Evolutionary conservation across 2,113 vertebrate species (phyloP).

Genomic region (Myiozetetes cayanensis): DNA sequence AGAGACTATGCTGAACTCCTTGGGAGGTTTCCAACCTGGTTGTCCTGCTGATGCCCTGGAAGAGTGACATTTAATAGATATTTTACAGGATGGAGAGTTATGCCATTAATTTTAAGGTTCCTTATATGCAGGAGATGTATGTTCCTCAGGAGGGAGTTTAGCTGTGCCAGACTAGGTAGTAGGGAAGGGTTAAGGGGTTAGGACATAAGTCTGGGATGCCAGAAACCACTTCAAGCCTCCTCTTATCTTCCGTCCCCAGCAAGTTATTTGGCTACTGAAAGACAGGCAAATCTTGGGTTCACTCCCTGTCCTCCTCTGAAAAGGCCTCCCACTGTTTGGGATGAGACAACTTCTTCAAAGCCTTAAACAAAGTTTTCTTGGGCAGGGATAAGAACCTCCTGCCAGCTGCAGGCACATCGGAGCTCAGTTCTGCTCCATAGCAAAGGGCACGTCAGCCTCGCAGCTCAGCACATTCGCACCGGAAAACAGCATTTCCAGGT

Average conservation of each 20-base stretch:
- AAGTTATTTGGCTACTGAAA: conserved; percentile 1
- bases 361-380: conserved; percentile 16
- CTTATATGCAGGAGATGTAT: neutral
- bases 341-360: neutral
- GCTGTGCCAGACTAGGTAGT: neutral
- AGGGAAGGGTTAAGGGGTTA: neutral
- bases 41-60: neutral
- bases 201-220: neutral
- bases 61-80: neutral
- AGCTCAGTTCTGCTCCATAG: neutral
- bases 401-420: neutral
- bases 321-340: neutral
- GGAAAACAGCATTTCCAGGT: conserved; percentile 45
- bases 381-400: neutral
- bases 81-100: neutral
- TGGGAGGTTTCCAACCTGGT: neutral
- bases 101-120: neutral
- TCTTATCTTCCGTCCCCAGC: conserved; percentile 38
- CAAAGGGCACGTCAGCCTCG: neutral
- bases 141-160: neutral
- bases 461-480: neutral
- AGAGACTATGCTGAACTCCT: neutral
- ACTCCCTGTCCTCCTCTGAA: neutral
- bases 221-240: conserved; percentile 32
- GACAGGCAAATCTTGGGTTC: neutral